These are phyloP conservation scores for Leucopsar rothschildi DNA, from an alignment of 2,113 vertebrate species.

Conservation along the genomic window DNA sequence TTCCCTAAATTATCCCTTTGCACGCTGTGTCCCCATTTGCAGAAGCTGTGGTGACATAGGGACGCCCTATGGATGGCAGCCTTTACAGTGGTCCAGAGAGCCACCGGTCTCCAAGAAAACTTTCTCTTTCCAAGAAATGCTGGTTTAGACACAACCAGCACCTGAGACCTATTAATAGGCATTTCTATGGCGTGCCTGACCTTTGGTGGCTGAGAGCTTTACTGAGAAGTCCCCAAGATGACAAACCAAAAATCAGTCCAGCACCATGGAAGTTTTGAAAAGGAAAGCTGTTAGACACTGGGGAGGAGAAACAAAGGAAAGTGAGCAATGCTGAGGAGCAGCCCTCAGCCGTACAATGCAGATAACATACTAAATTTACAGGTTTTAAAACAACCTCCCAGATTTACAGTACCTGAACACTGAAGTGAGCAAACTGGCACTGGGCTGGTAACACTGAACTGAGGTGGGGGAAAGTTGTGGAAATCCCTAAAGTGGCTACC, in stretches of 20 bases:
- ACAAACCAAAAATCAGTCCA: not conserved
- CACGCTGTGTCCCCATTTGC: rapidly evolving
- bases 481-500: not conserved
- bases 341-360: not conserved
- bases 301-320: not conserved
- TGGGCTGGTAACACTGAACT: not conserved
- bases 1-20: not conserved
- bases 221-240: not conserved
- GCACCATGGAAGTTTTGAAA: not conserved
- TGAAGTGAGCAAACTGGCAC: not conserved
- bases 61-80: rapidly evolving
- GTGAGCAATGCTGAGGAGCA: rapidly evolving
- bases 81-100: not conserved
- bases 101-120: not conserved
- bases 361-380: not conserved
- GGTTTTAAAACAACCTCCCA: not conserved
- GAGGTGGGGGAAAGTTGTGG: not conserved
- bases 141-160: not conserved
- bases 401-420: rapidly evolving
- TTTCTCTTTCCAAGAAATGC: not conserved
- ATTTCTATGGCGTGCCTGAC: not conserved
- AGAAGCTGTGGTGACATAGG: not conserved
- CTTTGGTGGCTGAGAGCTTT: not conserved
- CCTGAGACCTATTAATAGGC: not conserved
- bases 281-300: not conserved